These are phyloP conservation scores for Tichodroma muraria DNA, from an alignment of 2,113 vertebrate genomes.

Conservation along the genomic window DNA sequence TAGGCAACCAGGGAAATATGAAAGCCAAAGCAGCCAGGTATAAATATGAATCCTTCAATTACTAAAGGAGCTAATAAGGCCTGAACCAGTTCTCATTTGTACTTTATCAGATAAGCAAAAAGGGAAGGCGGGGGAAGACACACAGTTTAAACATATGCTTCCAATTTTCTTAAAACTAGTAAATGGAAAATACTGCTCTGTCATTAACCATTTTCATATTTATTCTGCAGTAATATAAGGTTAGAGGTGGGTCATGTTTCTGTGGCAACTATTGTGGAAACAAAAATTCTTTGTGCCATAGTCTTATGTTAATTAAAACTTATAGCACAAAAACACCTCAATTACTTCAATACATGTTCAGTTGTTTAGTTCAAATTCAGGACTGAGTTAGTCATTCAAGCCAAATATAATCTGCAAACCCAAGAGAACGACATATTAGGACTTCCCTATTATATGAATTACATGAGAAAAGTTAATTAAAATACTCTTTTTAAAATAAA, in stretches of 20 bases:
- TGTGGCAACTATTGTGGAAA: neutral
- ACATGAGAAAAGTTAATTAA: neutral
- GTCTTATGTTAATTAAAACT: neutral
- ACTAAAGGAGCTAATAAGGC: neutral
- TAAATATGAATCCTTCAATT: neutral
- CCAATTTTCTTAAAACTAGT: constrained; percentile 11
- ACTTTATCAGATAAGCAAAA: neutral
- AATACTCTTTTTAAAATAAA: neutral
- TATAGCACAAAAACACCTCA: neutral
- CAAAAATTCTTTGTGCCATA: neutral
- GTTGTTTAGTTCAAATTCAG: neutral
- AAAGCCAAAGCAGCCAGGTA: neutral
- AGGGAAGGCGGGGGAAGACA: rapidly evolving
- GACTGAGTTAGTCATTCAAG: neutral
- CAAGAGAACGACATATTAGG: neutral
- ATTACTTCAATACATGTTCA: neutral
- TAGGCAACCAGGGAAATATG: neutral
- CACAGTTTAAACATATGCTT: neutral
- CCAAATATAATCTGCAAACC: neutral
- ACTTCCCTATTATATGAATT: neutral
- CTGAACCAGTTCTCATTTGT: neutral
- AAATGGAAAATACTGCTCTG: constrained; percentile 29
- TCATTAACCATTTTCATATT: constrained; percentile 33
- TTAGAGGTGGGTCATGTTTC: constrained; percentile 6
- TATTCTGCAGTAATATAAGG: constrained; percentile 6